Evolutionary conservation across 2,888 invertebrate species (phyloP).

Genomic region (Boloria euphrosyne): DNA sequence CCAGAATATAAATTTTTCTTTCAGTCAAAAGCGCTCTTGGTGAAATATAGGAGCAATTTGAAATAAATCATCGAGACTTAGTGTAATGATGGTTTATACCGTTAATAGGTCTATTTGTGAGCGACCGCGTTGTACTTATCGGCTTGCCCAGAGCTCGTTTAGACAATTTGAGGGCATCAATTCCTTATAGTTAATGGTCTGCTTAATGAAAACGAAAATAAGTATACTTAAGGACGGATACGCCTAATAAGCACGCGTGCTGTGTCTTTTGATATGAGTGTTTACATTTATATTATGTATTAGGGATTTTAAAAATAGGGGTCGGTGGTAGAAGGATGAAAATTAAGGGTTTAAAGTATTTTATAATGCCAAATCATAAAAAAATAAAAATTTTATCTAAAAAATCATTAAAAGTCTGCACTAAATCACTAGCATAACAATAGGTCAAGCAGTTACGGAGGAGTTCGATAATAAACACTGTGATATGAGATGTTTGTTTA

Average conservation of each 20-base stretch:
- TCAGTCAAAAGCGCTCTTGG: constrained; percentile 23
- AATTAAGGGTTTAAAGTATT: too few species aligned
- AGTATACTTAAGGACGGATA: neutral
- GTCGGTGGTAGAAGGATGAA: too few species aligned
- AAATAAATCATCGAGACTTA: constrained; percentile 44
- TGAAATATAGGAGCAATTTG: constrained; percentile 34
- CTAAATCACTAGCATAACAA: too few species aligned
- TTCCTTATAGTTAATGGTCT: constrained; percentile 10
- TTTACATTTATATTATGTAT: neutral
- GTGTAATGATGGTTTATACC: constrained; percentile 43
- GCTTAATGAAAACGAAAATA: constrained; percentile 14
- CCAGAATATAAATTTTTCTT: constrained; percentile 3
- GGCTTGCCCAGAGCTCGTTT: constrained; percentile 40
- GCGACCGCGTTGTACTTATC: constrained; percentile 41
- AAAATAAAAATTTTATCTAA: too few species aligned
- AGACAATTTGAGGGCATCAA: constrained; percentile 22
- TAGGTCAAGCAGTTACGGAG: too few species aligned
- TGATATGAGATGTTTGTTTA: too few species aligned
- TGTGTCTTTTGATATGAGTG: neutral
- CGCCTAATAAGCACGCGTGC: neutral
- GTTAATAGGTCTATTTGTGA: constrained; percentile 41
- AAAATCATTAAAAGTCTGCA: too few species aligned
- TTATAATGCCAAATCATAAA: too few species aligned
- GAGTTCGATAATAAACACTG: too few species aligned
- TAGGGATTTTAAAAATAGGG: too few species aligned